Evolutionary conservation across 2,113 vertebrate species (phyloP).

Genomic region (Electrona antarctica): DNA sequence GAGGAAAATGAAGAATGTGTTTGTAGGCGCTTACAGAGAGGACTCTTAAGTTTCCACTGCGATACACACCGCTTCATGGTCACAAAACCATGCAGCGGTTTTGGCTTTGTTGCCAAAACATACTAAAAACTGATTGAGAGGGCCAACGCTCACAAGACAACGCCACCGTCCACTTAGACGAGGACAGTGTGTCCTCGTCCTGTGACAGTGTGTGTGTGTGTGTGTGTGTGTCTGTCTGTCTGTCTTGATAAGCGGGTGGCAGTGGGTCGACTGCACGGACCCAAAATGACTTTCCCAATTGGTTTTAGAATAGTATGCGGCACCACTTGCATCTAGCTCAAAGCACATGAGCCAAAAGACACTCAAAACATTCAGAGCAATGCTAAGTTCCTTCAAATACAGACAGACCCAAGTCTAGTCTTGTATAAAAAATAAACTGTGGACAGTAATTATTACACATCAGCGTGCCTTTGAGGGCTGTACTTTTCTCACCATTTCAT

Average conservation of each 20-base stretch:
- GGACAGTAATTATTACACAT: no score
- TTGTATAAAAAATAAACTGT: no score
- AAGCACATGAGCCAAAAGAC: not conserved
- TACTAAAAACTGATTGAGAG: conserved; percentile 22
- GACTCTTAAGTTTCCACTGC: conserved; percentile 5
- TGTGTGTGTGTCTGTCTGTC: conserved; percentile 1
- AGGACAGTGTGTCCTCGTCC: no score
- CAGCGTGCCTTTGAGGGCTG: no score
- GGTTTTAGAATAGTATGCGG: not conserved
- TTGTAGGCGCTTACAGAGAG: not conserved
- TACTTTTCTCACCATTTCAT: no score
- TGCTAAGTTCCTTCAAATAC: no score
- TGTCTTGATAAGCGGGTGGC: not conserved
- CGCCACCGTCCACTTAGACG: conserved; percentile 13
- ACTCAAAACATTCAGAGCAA: no score
- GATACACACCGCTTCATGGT: conserved; percentile 28
- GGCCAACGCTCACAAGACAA: conserved; percentile 35
- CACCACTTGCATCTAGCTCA: not conserved
- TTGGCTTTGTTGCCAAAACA: conserved; percentile 30
- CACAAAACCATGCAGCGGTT: not conserved
- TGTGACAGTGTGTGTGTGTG: not conserved
- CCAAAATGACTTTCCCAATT: not conserved
- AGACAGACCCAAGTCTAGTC: no score
- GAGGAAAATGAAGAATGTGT: not conserved
- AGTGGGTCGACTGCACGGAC: conserved; percentile 15